These are phyloP conservation scores for Neuroscelio doddi DNA, from an alignment of 2,888 invertebrate genomes.

Conservation along the genomic window DNA sequence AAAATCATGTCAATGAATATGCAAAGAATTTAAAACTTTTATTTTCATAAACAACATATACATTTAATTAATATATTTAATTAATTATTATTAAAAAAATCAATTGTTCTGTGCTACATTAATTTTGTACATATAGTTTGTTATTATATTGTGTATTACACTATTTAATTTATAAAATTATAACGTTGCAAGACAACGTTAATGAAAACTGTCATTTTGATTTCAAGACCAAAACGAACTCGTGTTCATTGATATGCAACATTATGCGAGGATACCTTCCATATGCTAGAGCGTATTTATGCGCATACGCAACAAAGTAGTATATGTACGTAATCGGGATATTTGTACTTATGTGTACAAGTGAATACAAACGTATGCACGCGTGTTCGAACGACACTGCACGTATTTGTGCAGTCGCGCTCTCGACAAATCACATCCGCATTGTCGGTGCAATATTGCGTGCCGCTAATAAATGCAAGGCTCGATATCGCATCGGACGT, in stretches of 20 bases:
- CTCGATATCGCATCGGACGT: conserved; percentile 7
- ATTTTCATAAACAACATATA: no score
- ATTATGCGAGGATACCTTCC: conserved; percentile 11
- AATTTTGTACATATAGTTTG: no score
- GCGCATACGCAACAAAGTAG: conserved; percentile 11
- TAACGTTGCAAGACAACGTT: no score
- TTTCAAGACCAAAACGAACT: conserved; percentile 19
- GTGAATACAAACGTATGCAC: no score
- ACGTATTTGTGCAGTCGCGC: background rate
- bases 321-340: background rate
- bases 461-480: conserved; percentile 26
- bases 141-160: no score
- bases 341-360: background rate
- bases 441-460: conserved; percentile 20
- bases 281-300: conserved; percentile 10
- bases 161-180: no score
- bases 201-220: conserved; percentile 21
- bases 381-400: no score
- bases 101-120: no score
- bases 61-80: no score
- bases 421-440: conserved; percentile 16
- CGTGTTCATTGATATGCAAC: conserved; percentile 10
- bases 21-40: no score
- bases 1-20: no score
- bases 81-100: no score